Percentiles rank a stretch among this genome's conserved stretches.
These are phyloP conservation scores for Monomorium pharaonis DNA, from an alignment of 1,140 invertebrate species.

Conservation along the genomic window DNA sequence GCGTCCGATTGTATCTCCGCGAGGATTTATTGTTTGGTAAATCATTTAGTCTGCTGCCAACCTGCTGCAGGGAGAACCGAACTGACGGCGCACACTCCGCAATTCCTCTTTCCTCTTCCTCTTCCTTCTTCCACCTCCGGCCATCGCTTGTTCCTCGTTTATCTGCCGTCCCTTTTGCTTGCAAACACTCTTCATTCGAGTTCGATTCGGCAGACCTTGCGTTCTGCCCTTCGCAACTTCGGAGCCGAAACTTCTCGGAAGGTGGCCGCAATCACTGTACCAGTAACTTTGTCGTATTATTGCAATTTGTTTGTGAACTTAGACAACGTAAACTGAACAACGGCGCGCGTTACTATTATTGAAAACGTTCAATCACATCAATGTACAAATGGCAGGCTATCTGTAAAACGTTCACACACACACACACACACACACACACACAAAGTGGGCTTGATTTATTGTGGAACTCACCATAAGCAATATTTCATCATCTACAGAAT, in stretches of 20 bases:
- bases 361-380: not conserved
- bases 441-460: conserved; percentile 25
- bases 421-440: no score
- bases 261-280: no score
- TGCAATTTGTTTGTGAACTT: not conserved
- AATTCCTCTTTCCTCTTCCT: conserved; percentile 51
- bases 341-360: not conserved
- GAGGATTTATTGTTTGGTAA: conserved; percentile 86
- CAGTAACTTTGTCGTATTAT: not conserved
- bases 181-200: conserved; percentile 49
- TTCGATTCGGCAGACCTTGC: conserved; percentile 36
- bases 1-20: conserved; percentile 84
- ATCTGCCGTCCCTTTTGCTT: conserved; percentile 20
- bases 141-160: conserved; percentile 35
- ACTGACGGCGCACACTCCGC: conserved; percentile 67
- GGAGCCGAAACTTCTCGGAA: not conserved
- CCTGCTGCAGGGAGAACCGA: conserved; percentile 80
- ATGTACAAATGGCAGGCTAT: not conserved
- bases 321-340: not conserved
- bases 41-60: conserved; percentile 85
- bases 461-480: not conserved
- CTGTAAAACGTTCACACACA: not conserved
- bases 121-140: conserved; percentile 41
- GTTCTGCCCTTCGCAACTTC: not conserved
- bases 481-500: conserved; percentile 31